These are phyloP conservation scores for Congeria kusceri DNA, from an alignment of 2,888 invertebrate genomes.

Conservation along the genomic window DNA sequence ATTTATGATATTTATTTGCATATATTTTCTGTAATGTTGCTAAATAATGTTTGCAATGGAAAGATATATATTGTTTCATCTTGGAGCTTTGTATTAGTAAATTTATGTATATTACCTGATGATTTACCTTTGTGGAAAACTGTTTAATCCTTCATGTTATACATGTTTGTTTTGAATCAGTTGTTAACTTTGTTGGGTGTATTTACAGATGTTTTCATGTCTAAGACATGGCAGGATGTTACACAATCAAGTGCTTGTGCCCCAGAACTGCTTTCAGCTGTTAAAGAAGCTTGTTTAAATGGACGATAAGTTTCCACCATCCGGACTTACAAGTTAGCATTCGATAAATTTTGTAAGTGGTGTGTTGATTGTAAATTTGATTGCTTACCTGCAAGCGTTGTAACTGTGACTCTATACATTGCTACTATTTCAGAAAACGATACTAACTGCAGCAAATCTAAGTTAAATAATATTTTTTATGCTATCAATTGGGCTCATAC, in stretches of 20 bases:
- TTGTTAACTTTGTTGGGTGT: neutral
- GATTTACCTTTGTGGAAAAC: no score
- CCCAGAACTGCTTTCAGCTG: constrained; percentile 11
- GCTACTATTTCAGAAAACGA: neutral
- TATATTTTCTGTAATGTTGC: neutral
- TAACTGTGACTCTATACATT: constrained; percentile 2
- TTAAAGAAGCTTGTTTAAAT: constrained; percentile 7
- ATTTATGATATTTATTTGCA: neutral
- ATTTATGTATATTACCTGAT: no score
- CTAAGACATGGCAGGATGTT: constrained; percentile 10
- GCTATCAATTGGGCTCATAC: constrained; percentile 7
- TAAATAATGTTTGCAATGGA: neutral
- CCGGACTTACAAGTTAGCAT: neutral
- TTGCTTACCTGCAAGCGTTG: neutral
- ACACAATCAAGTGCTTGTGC: neutral
- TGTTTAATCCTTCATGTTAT: neutral
- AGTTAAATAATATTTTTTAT: constrained; percentile 24
- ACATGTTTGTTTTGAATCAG: neutral
- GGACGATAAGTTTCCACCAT: neutral
- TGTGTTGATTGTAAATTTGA: neutral
- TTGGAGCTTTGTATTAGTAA: no score
- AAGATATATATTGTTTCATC: neutral
- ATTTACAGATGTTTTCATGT: constrained; percentile 7
- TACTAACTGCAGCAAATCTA: constrained; percentile 14
- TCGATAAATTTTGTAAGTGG: constrained; percentile 13